Conservation (phyloP, 2,888 invertebrate species). For the Thelaira solivaga region DNA sequence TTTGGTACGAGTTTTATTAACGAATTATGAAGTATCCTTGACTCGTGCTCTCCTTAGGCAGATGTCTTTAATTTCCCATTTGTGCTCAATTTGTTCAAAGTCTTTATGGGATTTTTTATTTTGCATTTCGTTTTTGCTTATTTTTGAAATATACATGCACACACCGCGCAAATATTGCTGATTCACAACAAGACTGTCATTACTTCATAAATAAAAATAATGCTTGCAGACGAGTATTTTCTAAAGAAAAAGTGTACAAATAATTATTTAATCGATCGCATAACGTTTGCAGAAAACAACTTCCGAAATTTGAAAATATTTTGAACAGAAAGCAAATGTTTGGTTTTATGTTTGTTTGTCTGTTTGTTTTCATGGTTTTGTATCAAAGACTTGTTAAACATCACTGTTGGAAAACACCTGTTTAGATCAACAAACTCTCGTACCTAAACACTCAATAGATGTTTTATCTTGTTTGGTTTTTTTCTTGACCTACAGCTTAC, state of each 20-base stretch:
- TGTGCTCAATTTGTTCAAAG: not conserved
- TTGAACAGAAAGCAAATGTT: too few species aligned
- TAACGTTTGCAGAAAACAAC: too few species aligned
- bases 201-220: too few species aligned
- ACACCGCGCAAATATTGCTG: not conserved
- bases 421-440: conserved; percentile 32
- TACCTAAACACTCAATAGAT: conserved; percentile 5
- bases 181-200: not conserved
- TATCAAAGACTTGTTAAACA: not conserved
- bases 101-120: conserved; percentile 3
- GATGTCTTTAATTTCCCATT: conserved; percentile 51
- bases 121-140: conserved; percentile 7
- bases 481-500: conserved; percentile 15
- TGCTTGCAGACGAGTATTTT: too few species aligned
- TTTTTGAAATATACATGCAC: not conserved
- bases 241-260: too few species aligned
- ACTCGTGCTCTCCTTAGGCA: conserved; percentile 46
- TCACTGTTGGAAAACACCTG: conserved; percentile 15
- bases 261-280: too few species aligned
- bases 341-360: too few species aligned
- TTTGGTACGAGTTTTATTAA: too few species aligned
- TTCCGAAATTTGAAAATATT: too few species aligned
- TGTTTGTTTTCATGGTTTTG: not conserved
- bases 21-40: conserved; percentile 32
- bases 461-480: not conserved